Conservation (phyloP, 2,113 vertebrate species). For the Passer domesticus region DNA sequence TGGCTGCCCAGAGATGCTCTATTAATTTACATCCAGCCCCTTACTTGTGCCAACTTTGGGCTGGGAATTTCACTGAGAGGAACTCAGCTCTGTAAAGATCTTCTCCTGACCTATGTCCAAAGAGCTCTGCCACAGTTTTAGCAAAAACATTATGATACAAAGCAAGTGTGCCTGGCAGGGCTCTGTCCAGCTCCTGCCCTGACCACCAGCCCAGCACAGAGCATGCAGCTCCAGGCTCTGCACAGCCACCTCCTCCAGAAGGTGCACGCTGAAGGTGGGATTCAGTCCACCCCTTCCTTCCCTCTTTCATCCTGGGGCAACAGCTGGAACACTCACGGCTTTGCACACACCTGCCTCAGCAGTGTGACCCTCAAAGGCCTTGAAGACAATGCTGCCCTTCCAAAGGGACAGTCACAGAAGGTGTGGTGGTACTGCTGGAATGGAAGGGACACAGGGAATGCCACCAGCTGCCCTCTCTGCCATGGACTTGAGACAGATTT, state of each 20-base stretch:
- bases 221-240: not conserved
- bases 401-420: not conserved
- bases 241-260: not conserved
- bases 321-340: not conserved
- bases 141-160: not conserved
- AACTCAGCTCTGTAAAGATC: not conserved
- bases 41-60: not conserved
- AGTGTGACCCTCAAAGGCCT: not conserved
- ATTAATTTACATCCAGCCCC: not conserved
- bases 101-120: not conserved
- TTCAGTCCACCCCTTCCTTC: not conserved
- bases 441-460: not conserved
- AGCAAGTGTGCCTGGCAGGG: not conserved
- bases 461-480: not conserved
- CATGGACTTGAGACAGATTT: not conserved
- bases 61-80: not conserved
- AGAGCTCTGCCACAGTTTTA: not conserved
- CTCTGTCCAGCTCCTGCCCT: not conserved
- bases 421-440: not conserved
- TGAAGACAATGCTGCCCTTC: not conserved
- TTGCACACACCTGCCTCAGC: not conserved
- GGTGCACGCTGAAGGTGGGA: fast-evolving
- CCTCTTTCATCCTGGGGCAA: not conserved
- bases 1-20: not conserved
- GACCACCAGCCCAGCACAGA: not conserved